Base-by-base conservation (phyloP, 2,797 vertebrate genomes). In the Orestias chungarensis region DNA sequence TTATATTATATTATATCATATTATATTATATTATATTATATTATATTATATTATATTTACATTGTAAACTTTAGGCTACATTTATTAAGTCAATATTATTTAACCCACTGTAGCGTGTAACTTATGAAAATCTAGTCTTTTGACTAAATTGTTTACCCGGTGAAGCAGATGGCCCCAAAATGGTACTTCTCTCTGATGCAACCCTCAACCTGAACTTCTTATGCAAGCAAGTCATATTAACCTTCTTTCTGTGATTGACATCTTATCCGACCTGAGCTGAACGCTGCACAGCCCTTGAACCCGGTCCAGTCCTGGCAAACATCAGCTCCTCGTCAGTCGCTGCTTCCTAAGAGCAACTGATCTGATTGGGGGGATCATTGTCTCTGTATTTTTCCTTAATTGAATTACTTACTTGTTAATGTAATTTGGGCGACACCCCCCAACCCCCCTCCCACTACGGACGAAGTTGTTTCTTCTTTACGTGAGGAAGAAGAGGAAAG, bases 361-460 rank as follows among this genome's bases (percentile, higher is more conserved):
- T 75, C 70, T 71, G 57, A 81, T 80, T 64, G 62, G 18, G 44
- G 7, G 44, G 9, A 75, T 70, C 54, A 59, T 59, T 59, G 62
- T 85, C 55, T 70, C 79, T 76, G 55, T 77, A 61, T 66, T 78
- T n/a, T 76, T 75, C 54, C 74, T 76, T 70, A 81, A 81, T 82
- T 82, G 1, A 81, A 74, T 87, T 74, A 88, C 70, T 75, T 61
- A 23, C 68, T 74, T 20, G 29, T 67, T 70, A 64, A n/a, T 46
- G 15, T 54, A 50, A 65, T 40, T 33, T 27, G 14, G 27, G 29
- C 10, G 50, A 23, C 11, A 46, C 29, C 42, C 64, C 64, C n/a
- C 54, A 17, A 68, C 49, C 11, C 43, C 29, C 42, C 64, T 61
- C n/a, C 54, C 23, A 68, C 49, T 11, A 54, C 66, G 66, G 23